A percentile compares a stretch with the other conserved stretches of the same genome.
Conservation (phyloP, 2,888 invertebrate genomes). For the Labia minor region DNA sequence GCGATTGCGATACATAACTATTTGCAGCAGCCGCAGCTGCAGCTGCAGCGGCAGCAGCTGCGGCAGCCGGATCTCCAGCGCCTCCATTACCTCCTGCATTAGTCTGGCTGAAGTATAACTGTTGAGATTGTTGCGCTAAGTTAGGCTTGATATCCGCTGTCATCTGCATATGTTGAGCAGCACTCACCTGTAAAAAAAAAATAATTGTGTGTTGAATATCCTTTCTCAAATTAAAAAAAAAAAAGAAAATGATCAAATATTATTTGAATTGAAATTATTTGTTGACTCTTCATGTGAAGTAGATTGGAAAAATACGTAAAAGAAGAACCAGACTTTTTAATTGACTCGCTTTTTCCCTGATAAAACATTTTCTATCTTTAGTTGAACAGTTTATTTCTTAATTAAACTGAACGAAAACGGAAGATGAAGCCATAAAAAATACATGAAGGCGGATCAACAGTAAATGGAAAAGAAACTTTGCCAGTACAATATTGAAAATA, state of each 20-base stretch:
- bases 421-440: too few relatives aligned
- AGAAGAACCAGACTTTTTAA: too few relatives aligned
- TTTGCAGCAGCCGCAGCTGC: constrained; percentile 28
- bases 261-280: background rate
- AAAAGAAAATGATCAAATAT: constrained; percentile 8
- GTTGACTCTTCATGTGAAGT: too few relatives aligned
- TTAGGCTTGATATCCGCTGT: constrained; percentile 59
- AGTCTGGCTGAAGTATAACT: constrained; percentile 52
- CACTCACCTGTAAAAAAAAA: constrained; percentile 54
- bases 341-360: too few relatives aligned
- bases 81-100: constrained; percentile 36
- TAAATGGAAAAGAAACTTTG: too few relatives aligned
- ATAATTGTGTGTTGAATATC: constrained; percentile 19
- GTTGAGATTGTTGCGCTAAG: constrained; percentile 73
- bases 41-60: constrained; percentile 26
- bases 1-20: constrained; percentile 67
- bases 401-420: too few relatives aligned
- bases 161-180: constrained; percentile 62
- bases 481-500: too few relatives aligned
- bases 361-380: too few relatives aligned
- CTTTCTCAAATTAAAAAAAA: too few relatives aligned
- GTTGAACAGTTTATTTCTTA: too few relatives aligned
- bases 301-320: too few relatives aligned
- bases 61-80: constrained; percentile 26
- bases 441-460: too few relatives aligned